phyloP scores from a whole-genome alignment of 2,888 invertebrate species.

The Agriotes lineatus region DNA sequence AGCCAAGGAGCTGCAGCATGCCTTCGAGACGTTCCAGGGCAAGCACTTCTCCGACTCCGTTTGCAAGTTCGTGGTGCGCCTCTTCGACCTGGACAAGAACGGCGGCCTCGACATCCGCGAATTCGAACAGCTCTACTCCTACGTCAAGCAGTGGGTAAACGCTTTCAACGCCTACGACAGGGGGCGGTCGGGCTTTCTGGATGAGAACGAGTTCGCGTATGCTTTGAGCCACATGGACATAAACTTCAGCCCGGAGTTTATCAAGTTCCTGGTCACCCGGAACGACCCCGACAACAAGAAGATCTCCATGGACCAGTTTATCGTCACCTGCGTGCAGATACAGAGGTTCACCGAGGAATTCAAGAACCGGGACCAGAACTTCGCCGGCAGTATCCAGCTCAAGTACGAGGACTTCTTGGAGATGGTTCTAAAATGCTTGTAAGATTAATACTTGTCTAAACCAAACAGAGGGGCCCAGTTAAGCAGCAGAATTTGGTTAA shows the following conservation, averaged over 20 bases:
- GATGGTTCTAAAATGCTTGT: constrained; percentile 57
- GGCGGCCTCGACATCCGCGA: constrained; percentile 60
- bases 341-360: constrained; percentile 63
- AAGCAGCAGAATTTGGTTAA: no score
- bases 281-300: constrained; percentile 55
- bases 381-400: constrained; percentile 59
- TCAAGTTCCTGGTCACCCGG: constrained; percentile 57
- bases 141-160: constrained; percentile 60
- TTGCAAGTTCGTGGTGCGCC: constrained; percentile 61
- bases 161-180: constrained; percentile 60
- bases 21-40: constrained; percentile 61
- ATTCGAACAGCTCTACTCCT: constrained; percentile 61
- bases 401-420: constrained; percentile 62
- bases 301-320: constrained; percentile 62
- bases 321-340: constrained; percentile 64
- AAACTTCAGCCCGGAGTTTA: constrained; percentile 58
- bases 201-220: constrained; percentile 57
- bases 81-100: constrained; percentile 61
- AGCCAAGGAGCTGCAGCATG: constrained; percentile 60
- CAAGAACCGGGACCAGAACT: constrained; percentile 58
- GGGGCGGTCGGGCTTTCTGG: constrained; percentile 56
- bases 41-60: constrained; percentile 59
- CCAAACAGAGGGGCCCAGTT: no score
- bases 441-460: neutral
- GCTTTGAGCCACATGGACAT: constrained; percentile 60